Conservation (phyloP, 2,797 vertebrate genomes). For the Chiroxiphia lanceolata region DNA sequence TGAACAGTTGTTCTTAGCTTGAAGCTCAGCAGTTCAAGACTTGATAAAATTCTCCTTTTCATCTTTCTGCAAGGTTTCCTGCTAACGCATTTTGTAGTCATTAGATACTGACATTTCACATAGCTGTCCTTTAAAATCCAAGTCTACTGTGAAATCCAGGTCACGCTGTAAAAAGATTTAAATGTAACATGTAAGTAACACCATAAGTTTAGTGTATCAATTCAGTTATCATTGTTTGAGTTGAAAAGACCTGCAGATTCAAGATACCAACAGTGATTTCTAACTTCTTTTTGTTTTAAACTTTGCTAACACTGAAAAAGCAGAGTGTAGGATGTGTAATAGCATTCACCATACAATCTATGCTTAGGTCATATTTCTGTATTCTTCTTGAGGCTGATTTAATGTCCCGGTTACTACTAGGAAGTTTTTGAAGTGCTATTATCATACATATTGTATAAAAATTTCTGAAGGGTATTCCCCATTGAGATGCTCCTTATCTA, state of each 20-base stretch:
- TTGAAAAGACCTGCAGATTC: background rate
- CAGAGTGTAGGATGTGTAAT: background rate
- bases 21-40: conserved; percentile 63
- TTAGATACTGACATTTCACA: conserved; percentile 94
- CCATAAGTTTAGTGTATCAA: background rate
- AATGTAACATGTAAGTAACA: conserved; percentile 11
- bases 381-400: background rate
- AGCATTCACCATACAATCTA: background rate
- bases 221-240: background rate
- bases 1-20: conserved; percentile 60
- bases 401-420: background rate
- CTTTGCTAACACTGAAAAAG: background rate
- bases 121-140: conserved; percentile 99
- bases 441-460: background rate
- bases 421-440: background rate
- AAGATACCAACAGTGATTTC: background rate
- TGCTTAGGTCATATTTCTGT: background rate
- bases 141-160: conserved; percentile 95
- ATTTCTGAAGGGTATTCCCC: background rate
- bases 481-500: background rate
- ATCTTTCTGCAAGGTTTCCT: conserved; percentile 10
- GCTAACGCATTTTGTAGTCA: conserved; percentile 98
- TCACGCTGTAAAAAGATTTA: conserved; percentile 84
- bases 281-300: background rate
- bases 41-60: conserved; percentile 37